A percentile compares a stretch with the other conserved stretches of the same genome.
phyloP scores from a whole-genome alignment of 2,888 invertebrate species.

The Eulithis testata region DNA sequence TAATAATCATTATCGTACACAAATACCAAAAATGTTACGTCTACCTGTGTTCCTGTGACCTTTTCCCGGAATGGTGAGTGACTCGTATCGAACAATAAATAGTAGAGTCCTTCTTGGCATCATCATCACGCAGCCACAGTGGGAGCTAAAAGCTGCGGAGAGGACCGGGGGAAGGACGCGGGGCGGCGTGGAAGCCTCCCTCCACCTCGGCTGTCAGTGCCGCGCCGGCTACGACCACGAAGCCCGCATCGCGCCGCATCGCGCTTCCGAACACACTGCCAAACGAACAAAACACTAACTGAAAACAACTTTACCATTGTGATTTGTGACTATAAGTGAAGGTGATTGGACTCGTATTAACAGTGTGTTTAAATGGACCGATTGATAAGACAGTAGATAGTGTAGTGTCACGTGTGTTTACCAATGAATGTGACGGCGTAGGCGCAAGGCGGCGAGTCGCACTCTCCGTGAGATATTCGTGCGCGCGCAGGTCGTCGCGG shows the following conservation, averaged over 20 bases:
- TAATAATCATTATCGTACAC: background rate
- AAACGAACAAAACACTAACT: constrained; percentile 69
- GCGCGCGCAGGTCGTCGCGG: constrained; percentile 82
- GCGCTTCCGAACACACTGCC: constrained; percentile 52
- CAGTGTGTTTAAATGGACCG: constrained; percentile 44
- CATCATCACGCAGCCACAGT: constrained; percentile 77
- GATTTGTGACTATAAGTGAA: constrained; percentile 44
- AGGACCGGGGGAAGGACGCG: constrained; percentile 65
- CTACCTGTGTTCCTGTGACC: constrained; percentile 54
- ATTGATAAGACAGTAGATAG: constrained; percentile 54
- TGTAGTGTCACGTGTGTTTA: constrained; percentile 82
- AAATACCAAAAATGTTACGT: constrained; percentile 29
- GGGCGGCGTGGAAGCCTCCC: constrained; percentile 74
- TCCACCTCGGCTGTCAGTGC: constrained; percentile 79
- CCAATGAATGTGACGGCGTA: constrained; percentile 81
- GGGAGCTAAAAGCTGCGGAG: constrained; percentile 78
- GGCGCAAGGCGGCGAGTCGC: constrained; percentile 79
- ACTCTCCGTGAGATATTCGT: constrained; percentile 83
- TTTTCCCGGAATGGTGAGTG: constrained; percentile 66
- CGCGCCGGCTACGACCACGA: constrained; percentile 73
- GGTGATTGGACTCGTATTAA: constrained; percentile 39
- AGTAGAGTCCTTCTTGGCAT: constrained; percentile 79
- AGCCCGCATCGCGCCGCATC: constrained; percentile 64
- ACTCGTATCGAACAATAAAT: constrained; percentile 79
- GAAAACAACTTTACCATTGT: constrained; percentile 65